Evolutionary conservation across 2,888 invertebrate genomes (phyloP), one percentile per base, ranked within the genome.

Genomic region (Osedax frankpressi): DNA sequence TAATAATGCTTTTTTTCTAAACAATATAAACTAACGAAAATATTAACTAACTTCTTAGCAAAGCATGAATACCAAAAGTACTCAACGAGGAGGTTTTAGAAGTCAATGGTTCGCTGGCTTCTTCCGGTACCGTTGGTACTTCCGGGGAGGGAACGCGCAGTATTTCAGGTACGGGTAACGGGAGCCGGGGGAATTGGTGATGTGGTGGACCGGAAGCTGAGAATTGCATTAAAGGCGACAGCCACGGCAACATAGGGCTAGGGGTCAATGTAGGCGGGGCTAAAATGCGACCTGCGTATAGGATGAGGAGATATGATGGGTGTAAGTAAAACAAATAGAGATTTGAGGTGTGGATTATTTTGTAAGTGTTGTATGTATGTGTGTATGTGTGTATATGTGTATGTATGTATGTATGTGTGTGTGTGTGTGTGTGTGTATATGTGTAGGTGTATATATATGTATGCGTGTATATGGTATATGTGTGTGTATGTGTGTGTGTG

Each of bases 11-110:
- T n/a, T n/a, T n/a, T n/a, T n/a, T n/a, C n/a, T n/a, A n/a, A n/a
- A n/a, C n/a, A n/a, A n/a, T n/a, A n/a, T n/a, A n/a, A n/a, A n/a
- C n/a, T n/a, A n/a, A n/a, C n/a, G n/a, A n/a, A n/a, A n/a, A n/a
- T n/a, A n/a, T n/a, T n/a, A n/a, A n/a, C n/a, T n/a, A n/a, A 69
- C 69, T 29, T 69, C 30, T 69, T 30, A 69, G 30, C 28, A 69
- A 69, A 28, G 69, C 69, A n/a, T 69, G 27, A 6, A 69, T 69
- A 25, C 69, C 69, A 28, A 69, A 69, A 11, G 69, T 69, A 11
- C 69, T 14, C 28, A 69, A 26, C 1, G 69, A 69, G 11, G 69
- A 69, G 3, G 69, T 26, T 44, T 44, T 44, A 6, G 11, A 6
- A 19, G 44, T 19, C 44, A 44, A 6, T 19, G 19, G 11, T 6